Evolutionary conservation across 2,888 invertebrate species (phyloP), one percentile per base, ranked within the genome.

Genomic region (Agrotis segetum): DNA sequence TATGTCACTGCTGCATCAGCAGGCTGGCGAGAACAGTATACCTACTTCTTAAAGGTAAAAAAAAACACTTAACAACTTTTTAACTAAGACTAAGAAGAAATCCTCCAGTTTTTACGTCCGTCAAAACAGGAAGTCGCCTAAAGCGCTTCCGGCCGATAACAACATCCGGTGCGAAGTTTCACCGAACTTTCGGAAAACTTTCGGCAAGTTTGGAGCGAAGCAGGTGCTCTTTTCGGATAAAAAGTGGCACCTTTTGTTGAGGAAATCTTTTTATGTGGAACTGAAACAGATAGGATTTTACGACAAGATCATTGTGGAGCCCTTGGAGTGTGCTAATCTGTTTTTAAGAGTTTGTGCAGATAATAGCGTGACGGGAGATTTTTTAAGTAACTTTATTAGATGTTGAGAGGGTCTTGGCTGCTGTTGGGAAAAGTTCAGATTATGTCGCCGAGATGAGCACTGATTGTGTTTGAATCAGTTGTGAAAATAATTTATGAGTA

Each of bases 121-220:
- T 93, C 94, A 95, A 93, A 95, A 95, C 95, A 93, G 95, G 95
- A 95, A 94, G 93, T 92, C 91, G 95, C 96, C 95, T 91, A 95
- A 95, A 96, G 96, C 96, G 92, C 93, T 95, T 96, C 96, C 96
- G 95, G 94, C 95, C 94, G 96, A 96, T 96, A 96, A 96, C 96
- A 96, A 94, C 96, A 95, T 96, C 95, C 95, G 93, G 92, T 88
- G 89, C 87, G 86, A 92, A 95, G 92, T 88, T 94, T 91, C 83
- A 67, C 72, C 71, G 79, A 73, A 73, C 70, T 73, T 72, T 76
- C 19, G 50, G 76, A 1, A 72, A 93, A 93, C 85, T 93, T 88
- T 79, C 66, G 44, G 52, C 84, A 89, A 90, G 88, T 92, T 91
- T 85, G 77, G 71, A 65, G 70, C 87, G 91, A 88, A 95, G 93